Base-by-base conservation (phyloP, 2,888 invertebrate genomes). In the Cerceris rybyensis region DNA sequence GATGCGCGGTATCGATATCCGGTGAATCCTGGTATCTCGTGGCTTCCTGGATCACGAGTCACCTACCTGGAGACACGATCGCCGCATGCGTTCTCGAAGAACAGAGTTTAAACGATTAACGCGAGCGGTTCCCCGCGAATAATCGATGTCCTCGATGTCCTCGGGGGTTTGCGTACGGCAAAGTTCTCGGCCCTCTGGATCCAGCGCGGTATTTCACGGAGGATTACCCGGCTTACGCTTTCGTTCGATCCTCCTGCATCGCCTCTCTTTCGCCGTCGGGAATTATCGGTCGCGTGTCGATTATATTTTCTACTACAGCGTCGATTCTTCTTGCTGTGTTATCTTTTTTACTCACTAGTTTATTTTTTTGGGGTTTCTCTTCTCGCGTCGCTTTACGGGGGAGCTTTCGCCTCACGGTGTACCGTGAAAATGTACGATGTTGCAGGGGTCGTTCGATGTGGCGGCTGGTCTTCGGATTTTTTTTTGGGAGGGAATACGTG, bases 201-300 rank as follows among this genome's bases (percentile, higher is more conserved):
- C 85, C 86, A 57, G 82, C 87, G 77, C 88, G 82, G 85, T 88
- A 90, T 90, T 90, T 90, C 89, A 90, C 87, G 75, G 81, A 55
- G 88, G 90, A 90, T 90, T 90, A 90, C 81, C 73, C 75, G 86
- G 89, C 86, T 90, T 86, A 87, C 87, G 86, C 83, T 89, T 88
- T 87, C 89, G 86, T 89, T 89, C 84, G 85, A 84, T 86, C 83
- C 72, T 63, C 60, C 67, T n/a, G 28, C 57, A 55, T 63, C 16
- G 57, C 61, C 39, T 69, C 77, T 70, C 75, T 65, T 63, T 60
- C 76, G 54, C 71, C 57, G 49, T 84, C 76, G 68, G 66, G 85
- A 85, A 85, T 85, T 83, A 83, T 81, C 85, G 83, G 73, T 70
- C 65, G 73, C 67, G 80, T 78, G 83, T 75, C 77, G 81, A 81